Conservation (phyloP, 2,888 invertebrate genomes). For the Crioceris asparagi region DNA sequence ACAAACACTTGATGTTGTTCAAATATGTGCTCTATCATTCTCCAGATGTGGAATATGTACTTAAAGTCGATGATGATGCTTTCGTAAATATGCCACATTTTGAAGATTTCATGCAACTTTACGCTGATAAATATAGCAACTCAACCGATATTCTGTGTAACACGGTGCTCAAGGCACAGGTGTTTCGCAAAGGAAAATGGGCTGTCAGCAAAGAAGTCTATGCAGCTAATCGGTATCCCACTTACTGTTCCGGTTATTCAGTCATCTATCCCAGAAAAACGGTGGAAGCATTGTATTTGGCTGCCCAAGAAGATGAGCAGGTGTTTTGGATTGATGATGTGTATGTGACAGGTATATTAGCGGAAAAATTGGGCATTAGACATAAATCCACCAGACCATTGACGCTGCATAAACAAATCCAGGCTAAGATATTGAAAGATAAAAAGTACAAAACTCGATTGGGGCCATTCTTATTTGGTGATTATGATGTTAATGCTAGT, state of each 20-base stretch:
- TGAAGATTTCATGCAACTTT: constrained; percentile 22
- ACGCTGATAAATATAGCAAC: not conserved
- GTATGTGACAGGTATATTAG: constrained; percentile 51
- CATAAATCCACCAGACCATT: no score
- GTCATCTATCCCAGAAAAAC: constrained; percentile 48
- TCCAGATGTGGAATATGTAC: constrained; percentile 46
- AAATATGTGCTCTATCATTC: constrained; percentile 66
- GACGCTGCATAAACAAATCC: no score
- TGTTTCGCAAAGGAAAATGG: constrained; percentile 46
- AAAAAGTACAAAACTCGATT: no score
- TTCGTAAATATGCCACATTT: constrained; percentile 57
- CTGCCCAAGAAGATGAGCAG: constrained; percentile 41
- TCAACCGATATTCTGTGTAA: not conserved
- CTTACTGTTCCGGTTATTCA: constrained; percentile 61
- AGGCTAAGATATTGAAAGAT: no score
- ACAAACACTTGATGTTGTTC: constrained; percentile 70
- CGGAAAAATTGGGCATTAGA: constrained; percentile 43
- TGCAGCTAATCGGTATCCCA: constrained; percentile 50
- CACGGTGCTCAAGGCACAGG: not conserved
- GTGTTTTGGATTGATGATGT: constrained; percentile 68
- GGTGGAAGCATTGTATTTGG: constrained; percentile 40
- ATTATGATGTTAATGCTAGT: no score
- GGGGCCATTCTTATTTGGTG: no score
- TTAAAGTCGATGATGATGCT: constrained; percentile 68
- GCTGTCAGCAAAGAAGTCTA: constrained; percentile 48